Evolutionary conservation across 2,113 vertebrate species (phyloP).

Genomic region (Callionymus lyra): DNA sequence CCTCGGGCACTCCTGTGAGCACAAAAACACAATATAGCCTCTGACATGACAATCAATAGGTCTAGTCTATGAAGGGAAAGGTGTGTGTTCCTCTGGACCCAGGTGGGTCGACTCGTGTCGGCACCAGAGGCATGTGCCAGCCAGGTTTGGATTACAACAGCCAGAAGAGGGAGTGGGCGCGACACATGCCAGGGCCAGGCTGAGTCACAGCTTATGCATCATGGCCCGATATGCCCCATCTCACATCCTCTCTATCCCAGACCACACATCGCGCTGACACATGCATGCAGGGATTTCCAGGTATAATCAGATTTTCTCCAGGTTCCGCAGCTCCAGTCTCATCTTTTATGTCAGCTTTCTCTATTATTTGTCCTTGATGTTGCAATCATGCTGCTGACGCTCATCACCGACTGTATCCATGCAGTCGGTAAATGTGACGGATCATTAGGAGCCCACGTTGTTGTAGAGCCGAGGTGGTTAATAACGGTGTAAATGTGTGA

Average conservation of each 20-base stretch:
- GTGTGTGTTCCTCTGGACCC: constrained; percentile 30
- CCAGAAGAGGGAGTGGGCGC: constrained; percentile 14
- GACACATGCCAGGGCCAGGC: constrained; percentile 9
- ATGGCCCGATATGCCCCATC: constrained; percentile 10
- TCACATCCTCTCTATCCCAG: constrained; percentile 3
- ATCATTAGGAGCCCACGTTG: too few relatives aligned
- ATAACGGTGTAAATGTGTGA: too few relatives aligned
- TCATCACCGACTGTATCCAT: too few relatives aligned
- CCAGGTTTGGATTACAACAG: constrained; percentile 22
- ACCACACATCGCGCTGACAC: constrained; percentile 27
- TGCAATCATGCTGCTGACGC: too few relatives aligned
- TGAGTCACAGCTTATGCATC: constrained; percentile 35
- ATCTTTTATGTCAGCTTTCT: constrained; percentile 12
- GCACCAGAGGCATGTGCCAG: constrained; percentile 40
- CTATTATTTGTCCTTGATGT: not conserved
- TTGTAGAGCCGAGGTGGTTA: too few relatives aligned
- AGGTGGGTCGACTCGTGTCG: constrained; percentile 27
- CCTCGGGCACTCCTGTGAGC: constrained; percentile 33
- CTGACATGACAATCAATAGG: constrained; percentile 63
- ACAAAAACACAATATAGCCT: constrained; percentile 51
- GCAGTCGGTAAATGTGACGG: too few relatives aligned
- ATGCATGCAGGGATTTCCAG: constrained; percentile 22
- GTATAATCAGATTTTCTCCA: constrained; percentile 28
- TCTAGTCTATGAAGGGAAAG: constrained; percentile 49
- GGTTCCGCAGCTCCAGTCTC: constrained; percentile 7